These are phyloP conservation scores for Sminthurides aquaticus DNA, from an alignment of 2,888 invertebrate genomes.

Conservation along the genomic window DNA sequence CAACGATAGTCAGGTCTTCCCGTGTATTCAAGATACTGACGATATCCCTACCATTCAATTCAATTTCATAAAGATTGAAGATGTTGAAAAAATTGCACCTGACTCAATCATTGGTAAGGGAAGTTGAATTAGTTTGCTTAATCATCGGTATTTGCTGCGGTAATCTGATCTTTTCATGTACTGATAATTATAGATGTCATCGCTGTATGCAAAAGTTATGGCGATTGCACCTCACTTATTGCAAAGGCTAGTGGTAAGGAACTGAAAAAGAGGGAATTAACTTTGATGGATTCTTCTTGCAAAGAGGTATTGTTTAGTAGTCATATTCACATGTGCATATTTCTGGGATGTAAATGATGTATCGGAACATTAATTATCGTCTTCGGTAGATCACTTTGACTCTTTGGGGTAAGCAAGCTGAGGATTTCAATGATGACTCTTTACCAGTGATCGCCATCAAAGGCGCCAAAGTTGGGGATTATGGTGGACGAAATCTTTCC, in stretches of 20 bases:
- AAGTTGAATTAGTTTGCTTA: not conserved
- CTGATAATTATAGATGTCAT: conserved; percentile 63
- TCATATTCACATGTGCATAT: too few relatives aligned
- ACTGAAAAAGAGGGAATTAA: conserved; percentile 79
- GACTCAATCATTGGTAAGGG: conserved; percentile 64
- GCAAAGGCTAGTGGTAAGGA: conserved; percentile 70
- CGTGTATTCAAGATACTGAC: conserved; percentile 52
- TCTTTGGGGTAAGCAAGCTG: conserved; percentile 85
- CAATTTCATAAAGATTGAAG: conserved; percentile 66
- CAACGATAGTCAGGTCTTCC: conserved; percentile 58
- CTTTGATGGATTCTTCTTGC: conserved; percentile 75
- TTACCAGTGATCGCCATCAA: conserved; percentile 81
- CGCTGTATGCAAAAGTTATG: conserved; percentile 69
- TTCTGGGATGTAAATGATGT: too few relatives aligned
- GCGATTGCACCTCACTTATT: conserved; percentile 65
- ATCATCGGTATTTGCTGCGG: not conserved
- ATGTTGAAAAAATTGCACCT: conserved; percentile 60
- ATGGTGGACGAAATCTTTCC: conserved; percentile 59
- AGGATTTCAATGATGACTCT: conserved; percentile 64
- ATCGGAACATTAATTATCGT: too few relatives aligned
- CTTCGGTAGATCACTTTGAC: conserved; percentile 70
- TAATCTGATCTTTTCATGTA: not conserved
- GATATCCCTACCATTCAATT: conserved; percentile 70
- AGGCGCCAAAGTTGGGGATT: conserved; percentile 76
- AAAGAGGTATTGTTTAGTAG: conserved; percentile 57